Percentiles rank a stretch among this genome's conserved stretches.
These are phyloP conservation scores for Leptopterna dolabrata DNA, from an alignment of 2,888 invertebrate genomes.

Conservation along the genomic window DNA sequence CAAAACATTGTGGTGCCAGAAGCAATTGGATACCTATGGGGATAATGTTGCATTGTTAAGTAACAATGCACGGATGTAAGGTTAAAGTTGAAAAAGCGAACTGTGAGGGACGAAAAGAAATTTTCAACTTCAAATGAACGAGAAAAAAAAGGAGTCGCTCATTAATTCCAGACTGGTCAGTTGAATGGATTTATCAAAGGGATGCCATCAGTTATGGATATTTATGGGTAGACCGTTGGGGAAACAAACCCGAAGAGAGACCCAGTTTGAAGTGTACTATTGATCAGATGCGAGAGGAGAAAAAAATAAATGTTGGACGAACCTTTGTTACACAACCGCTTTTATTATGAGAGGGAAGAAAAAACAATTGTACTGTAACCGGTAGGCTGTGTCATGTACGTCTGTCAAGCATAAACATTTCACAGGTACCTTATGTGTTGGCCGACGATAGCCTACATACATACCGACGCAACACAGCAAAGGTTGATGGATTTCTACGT, in stretches of 20 bases:
- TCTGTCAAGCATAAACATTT: too few relatives aligned
- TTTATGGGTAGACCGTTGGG: neutral
- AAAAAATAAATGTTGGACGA: neutral
- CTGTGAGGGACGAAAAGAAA: neutral
- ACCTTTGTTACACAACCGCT: neutral
- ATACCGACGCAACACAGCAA: too few relatives aligned
- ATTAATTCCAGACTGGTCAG: constrained; percentile 29
- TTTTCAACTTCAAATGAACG: neutral
- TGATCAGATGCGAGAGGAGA: neutral
- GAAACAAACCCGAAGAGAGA: neutral
- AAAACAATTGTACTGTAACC: neutral
- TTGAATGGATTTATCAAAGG: constrained; percentile 28
- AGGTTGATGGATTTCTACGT: too few relatives aligned
- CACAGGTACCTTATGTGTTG: too few relatives aligned
- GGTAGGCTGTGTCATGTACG: neutral
- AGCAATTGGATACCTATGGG: too few relatives aligned
- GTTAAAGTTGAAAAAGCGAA: neutral
- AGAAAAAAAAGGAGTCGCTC: neutral
- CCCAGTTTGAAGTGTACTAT: neutral
- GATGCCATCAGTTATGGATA: neutral
- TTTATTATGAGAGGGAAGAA: neutral
- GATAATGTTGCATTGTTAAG: neutral
- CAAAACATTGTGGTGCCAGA: neutral
- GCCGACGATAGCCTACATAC: too few relatives aligned
- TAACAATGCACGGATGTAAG: neutral